Evolutionary conservation across 2,797 vertebrate species (phyloP), one percentile per base, ranked within the genome.

Genomic region (Gallinago nigripennis): DNA sequence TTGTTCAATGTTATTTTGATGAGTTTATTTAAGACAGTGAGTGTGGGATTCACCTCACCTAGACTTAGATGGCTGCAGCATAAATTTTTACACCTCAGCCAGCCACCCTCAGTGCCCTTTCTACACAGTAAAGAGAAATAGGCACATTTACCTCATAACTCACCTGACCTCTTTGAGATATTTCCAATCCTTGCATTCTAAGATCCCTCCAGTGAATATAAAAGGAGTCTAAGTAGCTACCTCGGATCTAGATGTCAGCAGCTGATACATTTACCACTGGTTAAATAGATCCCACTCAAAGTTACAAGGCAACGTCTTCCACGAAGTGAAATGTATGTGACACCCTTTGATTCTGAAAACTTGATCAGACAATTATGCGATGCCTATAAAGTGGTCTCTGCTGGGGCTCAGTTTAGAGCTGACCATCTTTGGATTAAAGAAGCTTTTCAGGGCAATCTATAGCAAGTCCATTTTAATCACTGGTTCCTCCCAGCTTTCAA

Each of bases 11-110:
- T 61, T 90, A 77, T 78, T 94, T 88, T 90, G 78, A 81, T 3
- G 50, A 89, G 84, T 70, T 95, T 93, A 77, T 91, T 94, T 93
- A 85, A 95, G 65, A 71, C 45, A 70, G 43, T 16, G 23, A 82
- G 28, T 25, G 39, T 68, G 37, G 20, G 37, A 89, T 82, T 85
- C 75, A 60, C 53, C 79, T 94, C 51, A 71, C 11, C 51, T 41
- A 92, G 75, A 16, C 56, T 91, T 80, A 45, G 64, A 30, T 48
- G 35, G 19, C 18, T 12, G 3, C n/a, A 64, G 72, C 51, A 87
- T 77, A 77, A 82, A 16, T 53, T 94, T 94, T 92, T 77, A 63
- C 13, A 48, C n/a, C 35, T 92, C 35, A 82, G 9, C 33, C 41
- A 68, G 66, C 5, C 58, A 68, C 73, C 39, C 43, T 80, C 31